Percentiles rank a stretch among this genome's conserved stretches.
Evolutionary conservation across 2,113 vertebrate species (phyloP).

Genomic region (Campylorhamphus procurvoides): DNA sequence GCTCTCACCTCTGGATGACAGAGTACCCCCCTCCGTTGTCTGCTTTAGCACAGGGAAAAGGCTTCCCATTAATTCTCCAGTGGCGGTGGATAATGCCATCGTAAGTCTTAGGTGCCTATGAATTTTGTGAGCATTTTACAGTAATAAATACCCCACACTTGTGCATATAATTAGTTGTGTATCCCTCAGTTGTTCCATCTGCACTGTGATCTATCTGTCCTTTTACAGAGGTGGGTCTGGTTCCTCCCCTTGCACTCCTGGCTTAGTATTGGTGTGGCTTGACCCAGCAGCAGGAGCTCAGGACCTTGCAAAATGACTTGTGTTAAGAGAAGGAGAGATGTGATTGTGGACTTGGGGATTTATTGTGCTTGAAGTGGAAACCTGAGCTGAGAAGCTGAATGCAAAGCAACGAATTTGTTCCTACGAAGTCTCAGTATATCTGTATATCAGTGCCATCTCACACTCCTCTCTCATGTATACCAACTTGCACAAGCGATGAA

Average conservation of each 20-base stretch:
- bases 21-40: slow-evolving; percentile 58
- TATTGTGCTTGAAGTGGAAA: neutral
- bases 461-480: neutral
- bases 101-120: slow-evolving; percentile 57
- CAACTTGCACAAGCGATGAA: neutral
- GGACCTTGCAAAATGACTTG: neutral
- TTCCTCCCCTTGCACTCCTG: neutral
- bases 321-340: neutral
- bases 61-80: slow-evolving; percentile 58
- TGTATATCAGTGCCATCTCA: neutral
- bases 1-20: slow-evolving; percentile 66
- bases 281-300: neutral
- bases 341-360: neutral
- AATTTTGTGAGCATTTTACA: slow-evolving; percentile 52
- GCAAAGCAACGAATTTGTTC: neutral
- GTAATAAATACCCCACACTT: slow-evolving; percentile 59
- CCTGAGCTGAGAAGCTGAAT: neutral
- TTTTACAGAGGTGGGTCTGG: neutral
- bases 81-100: slow-evolving; percentile 39
- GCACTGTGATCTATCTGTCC: slow-evolving; percentile 2
- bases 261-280: neutral
- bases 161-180: slow-evolving; percentile 53
- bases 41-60: slow-evolving; percentile 38
- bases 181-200: slow-evolving; percentile 3
- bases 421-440: neutral